Evolutionary conservation across 2,113 vertebrate genomes (phyloP), one percentile per base, ranked within the genome.

Genomic region (Gobio gobio): DNA sequence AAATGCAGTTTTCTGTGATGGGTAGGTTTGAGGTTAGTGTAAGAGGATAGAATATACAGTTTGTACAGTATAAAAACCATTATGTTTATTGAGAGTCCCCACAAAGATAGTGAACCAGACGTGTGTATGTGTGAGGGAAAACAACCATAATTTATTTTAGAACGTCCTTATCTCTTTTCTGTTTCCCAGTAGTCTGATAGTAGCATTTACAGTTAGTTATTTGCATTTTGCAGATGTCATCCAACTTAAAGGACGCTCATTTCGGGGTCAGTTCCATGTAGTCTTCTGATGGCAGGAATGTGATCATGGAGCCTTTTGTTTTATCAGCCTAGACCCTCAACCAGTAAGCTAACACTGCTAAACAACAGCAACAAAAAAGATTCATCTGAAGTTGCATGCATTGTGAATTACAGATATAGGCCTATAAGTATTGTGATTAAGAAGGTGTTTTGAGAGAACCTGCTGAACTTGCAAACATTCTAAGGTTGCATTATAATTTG

Each of bases 401-500:
- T 33, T 26, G 73, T 77, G n/a, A 58, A 14, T 82, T 56, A n/a
- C 56, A 36, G 10, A 79, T 54, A 26, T 29, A 54, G 54, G 9
- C 36, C 45, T 61, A 12, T 18, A 14, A 51, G 40, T 75, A 82
- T 63, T n/a, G 33, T 83, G 26, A 72, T 54, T 54, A 64, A 20
- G 58, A 66, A 83, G 63, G 29, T 78, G 49, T 56, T 84, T 83
- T 49, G 3, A 26, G 24, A 2, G 26, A 33, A 47, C 26, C 8
- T 63, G 56, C 72, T 75, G 70, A 75, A 47, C 51, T 16, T 45
- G 72, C 58, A 54, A 24, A 84, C 72, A 36, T 54, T 40, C 76
- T 78, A 47, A 76, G 24, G 14, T 10, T 10, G 74, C 7, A 7
- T 59, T 77, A 54, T 56, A 77, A 29, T 45, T 63, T 56, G 59